Percentiles rank a stretch among this genome's conserved stretches.
Evolutionary conservation across 2,797 vertebrate genomes (phyloP).

Genomic region (Bradypodion pumilum): DNA sequence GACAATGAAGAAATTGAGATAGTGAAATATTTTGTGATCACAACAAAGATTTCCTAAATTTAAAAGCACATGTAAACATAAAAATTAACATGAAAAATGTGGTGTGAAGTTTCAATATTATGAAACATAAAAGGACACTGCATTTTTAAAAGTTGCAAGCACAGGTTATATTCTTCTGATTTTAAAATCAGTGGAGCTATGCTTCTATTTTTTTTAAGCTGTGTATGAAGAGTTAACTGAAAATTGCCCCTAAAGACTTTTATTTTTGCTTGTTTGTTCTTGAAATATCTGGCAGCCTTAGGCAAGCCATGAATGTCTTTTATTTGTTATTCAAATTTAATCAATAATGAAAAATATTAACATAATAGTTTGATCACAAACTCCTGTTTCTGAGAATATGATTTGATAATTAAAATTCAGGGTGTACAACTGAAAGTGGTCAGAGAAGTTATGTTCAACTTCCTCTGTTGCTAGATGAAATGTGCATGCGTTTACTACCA

Average conservation of each 20-base stretch:
- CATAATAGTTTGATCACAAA: constrained; percentile 55
- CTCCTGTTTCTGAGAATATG: constrained; percentile 51
- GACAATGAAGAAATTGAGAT: too few relatives aligned
- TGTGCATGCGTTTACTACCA: neutral
- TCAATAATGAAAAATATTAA: constrained; percentile 54
- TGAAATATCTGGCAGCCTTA: constrained; percentile 40
- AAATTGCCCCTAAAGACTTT: neutral
- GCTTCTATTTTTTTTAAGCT: neutral
- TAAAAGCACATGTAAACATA: neutral
- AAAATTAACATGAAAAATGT: neutral
- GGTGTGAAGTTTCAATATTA: neutral
- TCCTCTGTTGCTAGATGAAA: constrained; percentile 36
- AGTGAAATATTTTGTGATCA: too few relatives aligned
- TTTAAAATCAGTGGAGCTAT: neutral
- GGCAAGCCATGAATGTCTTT: constrained; percentile 42
- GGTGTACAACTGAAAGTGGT: constrained; percentile 54
- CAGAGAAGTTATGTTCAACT: constrained; percentile 50
- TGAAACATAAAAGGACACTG: neutral
- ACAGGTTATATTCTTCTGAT: neutral
- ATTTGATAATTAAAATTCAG: constrained; percentile 32
- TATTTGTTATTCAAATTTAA: constrained; percentile 55
- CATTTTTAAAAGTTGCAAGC: neutral
- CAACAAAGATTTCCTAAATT: neutral
- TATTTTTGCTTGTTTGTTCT: constrained; percentile 28
- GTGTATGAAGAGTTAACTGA: neutral